Evolutionary conservation across 2,888 invertebrate genomes (phyloP), one percentile per base, ranked within the genome.

Genomic region (Chaetogeoica ovagalla): DNA sequence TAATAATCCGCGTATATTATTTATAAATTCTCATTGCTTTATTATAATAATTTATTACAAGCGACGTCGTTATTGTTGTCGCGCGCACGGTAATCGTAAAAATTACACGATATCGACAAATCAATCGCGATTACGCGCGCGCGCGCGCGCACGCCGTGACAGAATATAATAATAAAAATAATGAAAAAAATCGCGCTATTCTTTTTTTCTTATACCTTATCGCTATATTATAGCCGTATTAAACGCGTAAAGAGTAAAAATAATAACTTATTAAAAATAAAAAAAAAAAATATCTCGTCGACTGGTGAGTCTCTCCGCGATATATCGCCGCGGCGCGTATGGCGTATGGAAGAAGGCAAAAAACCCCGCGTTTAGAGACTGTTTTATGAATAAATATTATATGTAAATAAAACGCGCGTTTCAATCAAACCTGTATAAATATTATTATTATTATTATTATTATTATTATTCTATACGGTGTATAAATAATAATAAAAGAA

Each of bases 91-190:
- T 71, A 39, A 59, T 21, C n/a, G 17, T 39, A 76, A 66, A 76
- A 76, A 63, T 30, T 1, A 13, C 15, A 13, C 52, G 57, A 39
- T 66, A 66, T 75, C 65, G 65, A 13, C 48, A 55, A 74, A 74
- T 74, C 65, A 19, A 74, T 74, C 74, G 65, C 30, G 30, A 65
- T 74, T 74, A 74, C 65, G 74, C 55, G 63, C n/a, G n/a, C n/a
- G n/a, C 30, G 30, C 30, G 30, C 30, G 30, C 30, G 2, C 2
- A 1, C 30, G 30, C 30, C 2, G 30, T 4, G 1, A 39, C 63
- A 8, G 73, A 65, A 65, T 68, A 75, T 30, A 30, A 37, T 65
- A 55, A 39, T 65, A 63, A 52, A 15, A 57, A 60, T 43, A 71
- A 72, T 55, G 66, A 65, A 75, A 68, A 43, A 59, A 65, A 68